phyloP scores from a whole-genome alignment of 2,113 vertebrate species.

The Andinoacara biseriatus region DNA sequence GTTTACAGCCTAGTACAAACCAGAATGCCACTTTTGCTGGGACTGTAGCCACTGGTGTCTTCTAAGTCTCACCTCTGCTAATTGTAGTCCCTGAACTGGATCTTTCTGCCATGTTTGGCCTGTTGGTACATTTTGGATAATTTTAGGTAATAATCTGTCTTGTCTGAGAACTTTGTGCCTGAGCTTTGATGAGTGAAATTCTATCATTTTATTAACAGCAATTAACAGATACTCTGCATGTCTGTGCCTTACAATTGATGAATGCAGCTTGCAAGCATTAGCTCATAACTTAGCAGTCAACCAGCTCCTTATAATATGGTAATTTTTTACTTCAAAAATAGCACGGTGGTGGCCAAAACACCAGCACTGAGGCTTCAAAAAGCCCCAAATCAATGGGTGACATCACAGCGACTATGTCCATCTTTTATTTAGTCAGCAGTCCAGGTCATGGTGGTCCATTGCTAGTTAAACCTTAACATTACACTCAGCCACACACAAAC shows the following conservation, averaged over 20 bases:
- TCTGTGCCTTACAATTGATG: neutral
- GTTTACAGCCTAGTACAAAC: too few species aligned
- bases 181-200: neutral
- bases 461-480: constrained; percentile 2
- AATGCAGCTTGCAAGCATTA: neutral
- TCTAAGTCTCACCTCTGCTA: neutral
- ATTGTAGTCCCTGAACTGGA: neutral
- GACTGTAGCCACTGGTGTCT: neutral
- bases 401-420: neutral
- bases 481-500: constrained; percentile 3
- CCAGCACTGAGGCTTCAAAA: neutral
- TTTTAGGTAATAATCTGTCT: neutral
- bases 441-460: constrained; percentile 11
- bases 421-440: constrained; percentile 1
- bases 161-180: neutral
- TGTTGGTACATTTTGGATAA: neutral
- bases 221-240: neutral
- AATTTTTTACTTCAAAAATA: neutral
- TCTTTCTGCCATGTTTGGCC: neutral
- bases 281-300: neutral
- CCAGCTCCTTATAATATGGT: neutral
- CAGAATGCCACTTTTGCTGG: neutral
- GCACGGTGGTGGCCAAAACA: neutral
- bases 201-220: neutral
- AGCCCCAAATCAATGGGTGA: neutral